Evolutionary conservation across 2,113 vertebrate species (phyloP).

Genomic region (Sisor rabdophorus): DNA sequence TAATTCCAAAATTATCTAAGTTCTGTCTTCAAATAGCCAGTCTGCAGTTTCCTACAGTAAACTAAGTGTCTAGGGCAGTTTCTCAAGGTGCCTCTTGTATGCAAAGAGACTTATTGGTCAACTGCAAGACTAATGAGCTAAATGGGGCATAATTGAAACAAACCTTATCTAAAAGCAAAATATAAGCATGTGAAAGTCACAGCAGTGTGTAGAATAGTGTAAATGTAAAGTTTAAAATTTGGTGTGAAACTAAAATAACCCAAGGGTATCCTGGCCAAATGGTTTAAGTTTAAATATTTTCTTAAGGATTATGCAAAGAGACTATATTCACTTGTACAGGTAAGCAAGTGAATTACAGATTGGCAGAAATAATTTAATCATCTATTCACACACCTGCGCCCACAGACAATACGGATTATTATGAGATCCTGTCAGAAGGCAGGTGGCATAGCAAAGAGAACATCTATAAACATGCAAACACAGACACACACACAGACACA

Average conservation of each 20-base stretch:
- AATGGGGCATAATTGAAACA: not conserved
- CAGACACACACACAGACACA: slow-evolving; percentile 30
- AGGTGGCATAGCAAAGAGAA: slow-evolving; percentile 47
- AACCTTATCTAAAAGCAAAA: not conserved
- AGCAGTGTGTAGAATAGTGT: not conserved
- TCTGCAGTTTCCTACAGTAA: not conserved
- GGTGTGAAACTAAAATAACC: not conserved
- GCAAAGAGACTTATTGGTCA: not conserved
- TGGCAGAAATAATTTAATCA: not conserved
- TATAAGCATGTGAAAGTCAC: not conserved
- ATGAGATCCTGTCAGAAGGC: slow-evolving; percentile 36
- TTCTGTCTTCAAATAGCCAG: not conserved
- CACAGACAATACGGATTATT: slow-evolving; percentile 20
- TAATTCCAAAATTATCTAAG: not conserved
- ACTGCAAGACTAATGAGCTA: slow-evolving; percentile 10
- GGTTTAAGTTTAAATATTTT: not conserved
- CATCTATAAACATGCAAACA: slow-evolving; percentile 11
- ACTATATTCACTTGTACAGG: not conserved
- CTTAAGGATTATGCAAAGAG: not conserved
- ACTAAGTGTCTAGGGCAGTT: not conserved
- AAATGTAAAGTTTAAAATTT: not conserved
- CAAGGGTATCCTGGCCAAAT: not conserved
- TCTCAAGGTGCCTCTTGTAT: not conserved
- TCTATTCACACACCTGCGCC: slow-evolving; percentile 11
- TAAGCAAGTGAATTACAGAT: not conserved